phyloP scores from a whole-genome alignment of 2,888 invertebrate genomes.

The Lutraria lutraria region DNA sequence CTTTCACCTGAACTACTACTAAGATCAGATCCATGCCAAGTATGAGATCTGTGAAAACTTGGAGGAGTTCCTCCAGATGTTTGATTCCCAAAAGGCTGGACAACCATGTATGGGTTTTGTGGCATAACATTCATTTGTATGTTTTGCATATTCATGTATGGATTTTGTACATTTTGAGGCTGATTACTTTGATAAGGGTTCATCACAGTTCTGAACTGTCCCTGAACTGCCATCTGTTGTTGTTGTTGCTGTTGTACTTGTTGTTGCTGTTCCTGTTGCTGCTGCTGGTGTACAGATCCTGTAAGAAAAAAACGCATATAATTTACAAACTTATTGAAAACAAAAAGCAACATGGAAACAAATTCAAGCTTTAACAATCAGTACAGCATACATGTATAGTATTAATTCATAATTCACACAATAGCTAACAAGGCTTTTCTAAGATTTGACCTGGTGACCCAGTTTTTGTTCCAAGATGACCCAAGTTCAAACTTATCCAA shows the following conservation, averaged over 20 bases:
- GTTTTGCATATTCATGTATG: slow-evolving; percentile 15
- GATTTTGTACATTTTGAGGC: slow-evolving; percentile 16
- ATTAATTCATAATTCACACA: too few relatives aligned
- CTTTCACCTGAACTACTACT: slow-evolving; percentile 26
- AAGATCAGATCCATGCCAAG: slow-evolving; percentile 70
- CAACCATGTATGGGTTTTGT: slow-evolving; percentile 57
- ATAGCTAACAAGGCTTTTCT: too few relatives aligned
- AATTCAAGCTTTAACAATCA: not conserved
- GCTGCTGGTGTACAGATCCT: slow-evolving; percentile 61
- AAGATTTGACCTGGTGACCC: too few relatives aligned
- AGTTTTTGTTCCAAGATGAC: too few relatives aligned
- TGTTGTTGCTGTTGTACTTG: slow-evolving; percentile 43
- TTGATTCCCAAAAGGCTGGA: slow-evolving; percentile 49
- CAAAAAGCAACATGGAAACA: not conserved
- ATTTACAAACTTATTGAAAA: not conserved
- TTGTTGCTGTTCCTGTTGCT: slow-evolving; percentile 47
- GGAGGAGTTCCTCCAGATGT: slow-evolving; percentile 36
- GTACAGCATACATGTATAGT: too few relatives aligned
- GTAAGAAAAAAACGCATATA: not conserved
- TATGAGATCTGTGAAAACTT: slow-evolving; percentile 66
- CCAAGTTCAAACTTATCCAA: too few relatives aligned
- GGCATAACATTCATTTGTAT: slow-evolving; percentile 31
- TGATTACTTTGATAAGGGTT: slow-evolving; percentile 38
- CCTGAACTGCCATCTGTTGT: slow-evolving; percentile 28
- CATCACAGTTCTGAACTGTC: slow-evolving; percentile 1